Evolutionary conservation across 53 echinoderm and acorn worm species (phyloP).

Genomic region (Mesocentrotus franciscanus): DNA sequence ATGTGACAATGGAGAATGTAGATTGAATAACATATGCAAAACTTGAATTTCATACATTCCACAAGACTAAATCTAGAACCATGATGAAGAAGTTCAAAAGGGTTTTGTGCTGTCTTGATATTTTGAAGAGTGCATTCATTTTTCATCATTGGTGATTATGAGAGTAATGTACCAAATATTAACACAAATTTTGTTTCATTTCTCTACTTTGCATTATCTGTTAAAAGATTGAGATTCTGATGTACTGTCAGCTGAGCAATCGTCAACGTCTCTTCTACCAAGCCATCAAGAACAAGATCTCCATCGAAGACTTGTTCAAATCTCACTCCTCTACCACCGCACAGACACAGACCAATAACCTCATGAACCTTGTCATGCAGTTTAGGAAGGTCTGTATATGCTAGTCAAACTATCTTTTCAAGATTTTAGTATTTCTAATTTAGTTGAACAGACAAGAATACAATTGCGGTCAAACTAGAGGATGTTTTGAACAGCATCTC

Average conservation of each 20-base stretch:
- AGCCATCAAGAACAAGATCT: conserved; percentile 96
- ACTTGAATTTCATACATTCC: no score
- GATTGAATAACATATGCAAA: no score
- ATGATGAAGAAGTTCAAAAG: no score
- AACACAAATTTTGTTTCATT: neutral
- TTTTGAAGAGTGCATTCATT: neutral
- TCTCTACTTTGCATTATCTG: neutral
- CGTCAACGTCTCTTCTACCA: conserved; percentile 92
- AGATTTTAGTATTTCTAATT: no score
- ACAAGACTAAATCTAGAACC: no score
- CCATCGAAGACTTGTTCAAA: conserved; percentile 95
- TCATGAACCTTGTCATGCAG: conserved; percentile 99
- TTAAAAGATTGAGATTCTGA: conserved; percentile 93
- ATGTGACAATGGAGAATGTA: no score
- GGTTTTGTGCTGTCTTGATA: no score
- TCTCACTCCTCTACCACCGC: conserved; percentile 71
- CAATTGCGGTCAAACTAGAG: no score
- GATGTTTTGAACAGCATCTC: conserved; percentile 84
- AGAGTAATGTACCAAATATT: neutral
- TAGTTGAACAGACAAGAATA: no score
- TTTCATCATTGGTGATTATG: neutral
- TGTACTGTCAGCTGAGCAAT: conserved; percentile 94
- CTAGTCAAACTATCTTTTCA: neutral
- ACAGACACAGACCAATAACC: conserved; percentile 81
- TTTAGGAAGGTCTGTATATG: conserved; percentile 86